phyloP scores from a whole-genome alignment of 1,140 invertebrate species.

The Cataglyphis hispanica region DNA sequence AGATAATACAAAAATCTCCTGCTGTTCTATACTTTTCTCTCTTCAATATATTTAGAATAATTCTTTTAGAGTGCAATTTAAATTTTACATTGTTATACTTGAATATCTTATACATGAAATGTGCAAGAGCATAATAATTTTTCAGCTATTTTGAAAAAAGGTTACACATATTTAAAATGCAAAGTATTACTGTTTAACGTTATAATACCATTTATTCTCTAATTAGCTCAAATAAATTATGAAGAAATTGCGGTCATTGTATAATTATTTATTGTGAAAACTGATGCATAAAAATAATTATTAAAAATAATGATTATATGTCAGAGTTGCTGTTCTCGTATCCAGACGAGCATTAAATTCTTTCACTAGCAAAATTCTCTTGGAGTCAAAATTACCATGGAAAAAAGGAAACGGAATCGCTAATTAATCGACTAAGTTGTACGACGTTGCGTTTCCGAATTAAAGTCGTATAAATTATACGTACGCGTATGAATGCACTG shows the following conservation, averaged over 20 bases:
- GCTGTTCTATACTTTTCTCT: not conserved
- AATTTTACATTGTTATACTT: not conserved
- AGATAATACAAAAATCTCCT: not conserved
- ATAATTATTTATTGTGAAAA: too few species aligned
- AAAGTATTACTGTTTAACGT: not conserved
- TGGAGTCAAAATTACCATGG: not conserved
- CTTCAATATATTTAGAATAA: not conserved
- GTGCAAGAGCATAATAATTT: not conserved
- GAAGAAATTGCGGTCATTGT: not conserved
- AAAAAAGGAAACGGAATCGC: not conserved
- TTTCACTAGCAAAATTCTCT: not conserved
- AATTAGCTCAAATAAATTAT: not conserved
- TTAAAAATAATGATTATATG: too few species aligned
- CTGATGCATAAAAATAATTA: not conserved
- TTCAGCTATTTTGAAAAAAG: not conserved
- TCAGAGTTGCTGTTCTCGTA: not conserved
- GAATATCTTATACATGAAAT: not conserved
- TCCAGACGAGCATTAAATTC: not conserved
- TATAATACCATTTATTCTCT: not conserved
- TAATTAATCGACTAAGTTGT: constrained; percentile 35
- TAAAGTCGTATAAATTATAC: constrained; percentile 64
- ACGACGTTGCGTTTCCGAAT: not conserved
- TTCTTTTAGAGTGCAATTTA: not conserved
- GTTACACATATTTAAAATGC: not conserved
- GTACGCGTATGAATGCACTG: constrained; percentile 43